Base-by-base conservation (phyloP, 2,797 vertebrate species). In the Mareca strepera region DNA sequence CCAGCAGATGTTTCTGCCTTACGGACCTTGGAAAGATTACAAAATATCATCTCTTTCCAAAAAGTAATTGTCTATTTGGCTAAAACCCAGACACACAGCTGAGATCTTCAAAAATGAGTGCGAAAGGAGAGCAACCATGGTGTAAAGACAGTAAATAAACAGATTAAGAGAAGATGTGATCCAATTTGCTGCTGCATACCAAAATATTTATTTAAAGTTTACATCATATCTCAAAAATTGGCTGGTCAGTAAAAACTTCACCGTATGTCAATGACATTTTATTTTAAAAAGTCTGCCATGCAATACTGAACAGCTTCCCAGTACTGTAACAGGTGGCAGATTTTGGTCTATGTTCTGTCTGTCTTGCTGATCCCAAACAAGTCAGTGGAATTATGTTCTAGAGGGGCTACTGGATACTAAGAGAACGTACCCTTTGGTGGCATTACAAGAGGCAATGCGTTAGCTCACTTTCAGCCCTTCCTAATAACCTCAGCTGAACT, bases 1-100 rank as follows among this genome's bases (percentile, higher is more conserved):
- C 91, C 90, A 96, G 92, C 94, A 97, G 93, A 96, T 97, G 91
- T 96, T 97, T 94, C 92, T 95, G 91, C 75, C 96, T 91, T 93
- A 66, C 85, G 90, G 94, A 92, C 74, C 66, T 88, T 90, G 77
- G 91, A 95, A 85, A 91, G 83, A 94, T 97, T 96, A 90, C 80
- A 70, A 87, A 97, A 97, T 79, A 81, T 86, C 91, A 92, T 94
- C 89, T 95, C 81, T 75, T 88, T 96, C 95, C 96, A 86, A 93
- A 94, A 76, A 81, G 33, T 80, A 90, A 90, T 96, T 78, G 56
- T 94, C 94, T 95, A 83, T 79, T 93, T 97, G 92, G 93, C 90
- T 96, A 86, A 94, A 93, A 92, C 90, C 91, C 95, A 97, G 96
- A 75, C 84, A 94, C 55, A 96, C 80, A 96, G 87, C 74, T 13